Conservation (phyloP, 2,888 invertebrate genomes). For the Dermolepida albohirtum region DNA sequence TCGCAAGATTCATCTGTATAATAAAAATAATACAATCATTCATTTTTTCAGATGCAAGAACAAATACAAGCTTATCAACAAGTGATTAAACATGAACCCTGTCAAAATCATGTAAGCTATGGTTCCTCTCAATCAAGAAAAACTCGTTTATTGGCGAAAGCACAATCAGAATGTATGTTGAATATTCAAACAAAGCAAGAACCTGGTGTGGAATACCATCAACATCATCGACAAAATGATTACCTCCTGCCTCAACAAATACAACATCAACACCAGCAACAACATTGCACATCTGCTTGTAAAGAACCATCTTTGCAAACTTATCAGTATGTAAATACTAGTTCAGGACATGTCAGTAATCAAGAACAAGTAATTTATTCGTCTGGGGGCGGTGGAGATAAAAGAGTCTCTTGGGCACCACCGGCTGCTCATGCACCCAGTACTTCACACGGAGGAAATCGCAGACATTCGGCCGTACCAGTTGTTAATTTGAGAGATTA, state of each 20-base stretch:
- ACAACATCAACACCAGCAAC: conserved; percentile 53
- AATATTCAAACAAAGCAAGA: conserved; percentile 74
- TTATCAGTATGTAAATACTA: conserved; percentile 66
- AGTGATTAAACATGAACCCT: conserved; percentile 70
- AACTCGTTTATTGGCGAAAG: conserved; percentile 88
- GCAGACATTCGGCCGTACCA: conserved; percentile 64
- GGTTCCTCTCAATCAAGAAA: conserved; percentile 84
- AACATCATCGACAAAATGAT: conserved; percentile 62
- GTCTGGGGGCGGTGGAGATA: conserved; percentile 60
- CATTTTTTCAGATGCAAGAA: conserved; percentile 39
- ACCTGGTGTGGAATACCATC: conserved; percentile 67
- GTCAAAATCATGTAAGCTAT: conserved; percentile 48
- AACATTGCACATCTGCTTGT: conserved; percentile 64
- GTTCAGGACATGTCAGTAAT: conserved; percentile 61
- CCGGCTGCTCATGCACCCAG: conserved; percentile 65
- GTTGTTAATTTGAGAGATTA: conserved; percentile 64
- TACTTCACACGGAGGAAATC: conserved; percentile 58
- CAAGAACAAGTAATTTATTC: conserved; percentile 45
- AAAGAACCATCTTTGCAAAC: conserved; percentile 64
- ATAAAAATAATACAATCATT: not conserved
- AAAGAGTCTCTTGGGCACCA: conserved; percentile 71
- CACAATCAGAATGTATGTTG: conserved; percentile 80
- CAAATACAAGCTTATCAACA: conserved; percentile 51
- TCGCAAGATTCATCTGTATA: too few species aligned
- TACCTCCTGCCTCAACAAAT: conserved; percentile 52